A percentile compares a stretch with the other conserved stretches of the same genome.
These are phyloP conservation scores for Furnarius figulus DNA, from an alignment of 2,113 vertebrate genomes.

Conservation along the genomic window DNA sequence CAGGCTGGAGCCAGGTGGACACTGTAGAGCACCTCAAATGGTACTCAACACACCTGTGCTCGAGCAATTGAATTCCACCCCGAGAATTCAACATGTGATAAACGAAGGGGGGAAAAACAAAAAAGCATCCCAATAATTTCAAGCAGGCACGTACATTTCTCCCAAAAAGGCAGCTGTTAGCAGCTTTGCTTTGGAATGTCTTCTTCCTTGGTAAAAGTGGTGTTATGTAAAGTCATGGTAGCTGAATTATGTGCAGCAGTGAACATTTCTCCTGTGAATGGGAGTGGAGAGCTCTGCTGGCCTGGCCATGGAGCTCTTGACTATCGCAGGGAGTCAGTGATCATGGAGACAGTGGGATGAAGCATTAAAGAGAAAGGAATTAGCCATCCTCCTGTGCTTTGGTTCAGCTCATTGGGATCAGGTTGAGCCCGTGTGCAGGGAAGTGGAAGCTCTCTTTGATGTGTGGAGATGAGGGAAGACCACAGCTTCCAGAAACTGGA, in stretches of 20 bases:
- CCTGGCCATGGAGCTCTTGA: accelerated
- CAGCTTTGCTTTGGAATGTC: not conserved
- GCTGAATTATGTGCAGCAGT: not conserved
- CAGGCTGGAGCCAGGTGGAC: not conserved
- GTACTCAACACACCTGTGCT: not conserved
- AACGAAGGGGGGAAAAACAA: not conserved
- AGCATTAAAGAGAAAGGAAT: not conserved
- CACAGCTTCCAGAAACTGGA: not conserved
- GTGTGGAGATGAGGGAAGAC: not conserved
- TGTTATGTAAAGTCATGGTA: not conserved
- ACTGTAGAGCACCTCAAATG: not conserved
- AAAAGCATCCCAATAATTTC: not conserved
- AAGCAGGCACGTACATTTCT: not conserved
- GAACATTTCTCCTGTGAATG: not conserved
- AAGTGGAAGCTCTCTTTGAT: not conserved
- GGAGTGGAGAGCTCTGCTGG: not conserved
- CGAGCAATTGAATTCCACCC: not conserved
- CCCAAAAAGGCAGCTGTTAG: not conserved
- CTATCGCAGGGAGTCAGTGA: not conserved
- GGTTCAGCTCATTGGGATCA: not conserved
- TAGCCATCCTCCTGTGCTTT: not conserved
- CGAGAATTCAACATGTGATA: not conserved
- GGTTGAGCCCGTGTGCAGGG: not conserved
- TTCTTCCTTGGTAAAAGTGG: not conserved
- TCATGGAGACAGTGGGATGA: not conserved